Evolutionary conservation across 2,888 invertebrate species (phyloP), one percentile per base, ranked within the genome.

Genomic region (Spilosoma lubricipeda): DNA sequence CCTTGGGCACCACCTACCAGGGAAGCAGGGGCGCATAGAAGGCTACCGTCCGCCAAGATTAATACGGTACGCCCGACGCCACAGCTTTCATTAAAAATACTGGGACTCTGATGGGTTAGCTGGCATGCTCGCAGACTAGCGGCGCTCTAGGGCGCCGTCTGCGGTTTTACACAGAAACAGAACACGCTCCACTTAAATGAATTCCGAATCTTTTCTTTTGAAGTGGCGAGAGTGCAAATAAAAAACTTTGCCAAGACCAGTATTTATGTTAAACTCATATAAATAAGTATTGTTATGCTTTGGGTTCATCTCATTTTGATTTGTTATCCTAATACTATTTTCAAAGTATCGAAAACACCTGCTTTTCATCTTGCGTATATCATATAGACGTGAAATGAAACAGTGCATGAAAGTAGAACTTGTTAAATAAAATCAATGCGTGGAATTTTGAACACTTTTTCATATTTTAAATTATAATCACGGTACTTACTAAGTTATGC

Each of bases 51-150:
- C 89, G 91, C 90, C 90, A 95, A 95, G 95, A 95, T 95, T 95
- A 95, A 95, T 95, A 94, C 94, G 92, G 91, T 89, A 90, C 92
- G 91, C 90, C 92, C 92, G 91, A 90, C 94, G 93, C 94, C 94
- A 88, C 91, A 89, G 93, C 92, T 93, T 94, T 94, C 93, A 94
- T 94, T 95, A 94, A 93, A 93, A 93, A 91, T 90, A 92, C 91
- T 91, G 89, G 89, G 90, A 91, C 81, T 79, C 89, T 90, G 89
- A 90, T 91, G 90, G 91, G 90, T 89, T 89, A 81, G 83, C 83
- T 82, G 85, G 83, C 85, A 82, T 78, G 78, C 79, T 84, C 74
- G 77, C 75, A 79, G 83, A 78, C 81, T 84, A 80, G 80, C 81
- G 83, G 82, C 82, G 80, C 78, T 78, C 78, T 78, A 80, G 80